phyloP scores from a whole-genome alignment of 2,113 vertebrate genomes.

The Grus americana region DNA sequence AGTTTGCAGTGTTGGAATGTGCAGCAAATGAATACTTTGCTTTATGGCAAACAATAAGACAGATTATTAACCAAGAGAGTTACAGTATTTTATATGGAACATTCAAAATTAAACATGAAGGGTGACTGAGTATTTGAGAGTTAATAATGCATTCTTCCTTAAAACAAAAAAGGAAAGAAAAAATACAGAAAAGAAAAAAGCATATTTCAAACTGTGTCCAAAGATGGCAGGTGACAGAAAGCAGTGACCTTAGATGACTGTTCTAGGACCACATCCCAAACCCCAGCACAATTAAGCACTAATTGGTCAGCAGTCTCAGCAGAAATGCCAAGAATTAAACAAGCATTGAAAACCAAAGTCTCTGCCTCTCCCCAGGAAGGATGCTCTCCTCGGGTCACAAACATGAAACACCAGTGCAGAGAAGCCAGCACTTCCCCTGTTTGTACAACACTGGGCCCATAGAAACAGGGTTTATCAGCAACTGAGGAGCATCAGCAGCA shows the following conservation, averaged over 20 bases:
- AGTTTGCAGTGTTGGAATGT: not conserved
- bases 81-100: not conserved
- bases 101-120: not conserved
- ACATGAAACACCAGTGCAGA: not conserved
- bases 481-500: not conserved
- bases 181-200: not conserved
- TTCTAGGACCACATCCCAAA: conserved; percentile 50
- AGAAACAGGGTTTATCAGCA: not conserved
- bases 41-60: not conserved
- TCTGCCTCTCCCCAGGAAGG: not conserved
- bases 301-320: conserved; percentile 38
- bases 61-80: not conserved
- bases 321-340: conserved; percentile 4
- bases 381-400: not conserved
- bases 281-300: conserved; percentile 43
- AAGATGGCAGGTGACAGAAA: not conserved
- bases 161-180: not conserved
- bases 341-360: not conserved
- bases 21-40: not conserved
- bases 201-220: not conserved
- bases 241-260: conserved; percentile 26
- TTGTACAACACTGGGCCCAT: not conserved
- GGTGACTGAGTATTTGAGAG: not conserved
- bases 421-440: not conserved
- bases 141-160: not conserved